Base-by-base conservation (phyloP, 2,113 vertebrate species). In the Excalfactoria chinensis region DNA sequence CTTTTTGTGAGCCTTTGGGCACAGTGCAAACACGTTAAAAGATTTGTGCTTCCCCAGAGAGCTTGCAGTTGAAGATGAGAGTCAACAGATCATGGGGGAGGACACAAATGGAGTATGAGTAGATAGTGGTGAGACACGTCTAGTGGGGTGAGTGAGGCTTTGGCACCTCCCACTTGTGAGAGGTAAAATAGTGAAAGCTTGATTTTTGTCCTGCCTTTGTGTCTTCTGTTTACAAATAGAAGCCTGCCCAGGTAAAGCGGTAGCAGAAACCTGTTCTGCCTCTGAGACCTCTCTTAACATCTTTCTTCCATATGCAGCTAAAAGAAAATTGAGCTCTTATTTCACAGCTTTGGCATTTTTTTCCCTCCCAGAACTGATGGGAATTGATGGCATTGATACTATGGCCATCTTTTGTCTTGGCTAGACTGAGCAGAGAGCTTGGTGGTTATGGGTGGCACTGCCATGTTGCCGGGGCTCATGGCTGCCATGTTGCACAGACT, bases 381-480 rank as follows among this genome's bases (percentile, higher is more conserved):
- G 26, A 49, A 21, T 48, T 48, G 7, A 12, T 44, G 53, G 46
- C 5, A 10, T 37, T 26, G 48, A 4, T 21, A 28, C 7, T n/a
- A 51, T 40, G 25, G 30, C 53, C 11, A 7, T 69, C 37, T 59
- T 9, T 43, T 13, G 11, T n/a, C 51, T 28, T 25, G 53, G 16
- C 53, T 41, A 43, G 19, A 49, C 59, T 72, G 28, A 51, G 53
- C 41, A 2, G 99, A 99, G 97, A 99, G 99, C 96, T 95, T 99
- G 96, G 98, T 99, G 63, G 97, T 99, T 72, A 99, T 99, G 13
- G 99, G 99, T 19, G 99, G 99, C 79, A 99, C 99, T 0, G 98
- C 99, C 28, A 99, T 99, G 99, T 95, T 99, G 89, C 99, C 99
- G 2, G 99, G 99, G 30, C 99, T 99, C 97, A n/a, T n/a, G n/a